phyloP scores from a whole-genome alignment of 2,113 vertebrate genomes.

The Aviceda subcristata region DNA sequence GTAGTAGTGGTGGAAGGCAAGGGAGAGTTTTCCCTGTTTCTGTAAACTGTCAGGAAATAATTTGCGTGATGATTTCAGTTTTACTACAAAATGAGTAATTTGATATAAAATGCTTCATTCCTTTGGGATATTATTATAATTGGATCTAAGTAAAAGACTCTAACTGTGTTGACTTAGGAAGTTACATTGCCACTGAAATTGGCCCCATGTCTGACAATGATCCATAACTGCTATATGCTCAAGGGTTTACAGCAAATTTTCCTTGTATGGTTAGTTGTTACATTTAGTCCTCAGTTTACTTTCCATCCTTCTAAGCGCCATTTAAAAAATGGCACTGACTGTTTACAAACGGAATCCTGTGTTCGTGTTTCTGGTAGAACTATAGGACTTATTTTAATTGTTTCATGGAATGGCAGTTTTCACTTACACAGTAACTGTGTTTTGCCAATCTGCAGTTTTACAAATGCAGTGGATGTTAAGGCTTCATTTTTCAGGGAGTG shows the following conservation, averaged over 20 bases:
- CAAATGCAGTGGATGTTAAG: background rate
- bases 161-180: background rate
- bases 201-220: background rate
- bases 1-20: too few species aligned
- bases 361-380: background rate
- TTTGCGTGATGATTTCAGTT: too few species aligned
- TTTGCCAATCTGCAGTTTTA: background rate
- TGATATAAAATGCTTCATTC: too few species aligned
- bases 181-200: background rate
- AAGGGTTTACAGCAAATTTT: background rate
- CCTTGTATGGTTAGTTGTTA: background rate
- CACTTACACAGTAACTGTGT: background rate
- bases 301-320: background rate
- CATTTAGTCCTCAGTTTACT: background rate
- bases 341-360: background rate
- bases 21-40: too few species aligned
- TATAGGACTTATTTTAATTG: background rate
- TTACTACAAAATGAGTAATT: too few species aligned
- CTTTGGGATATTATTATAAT: too few species aligned
- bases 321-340: background rate
- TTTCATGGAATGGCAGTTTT: background rate
- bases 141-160: background rate
- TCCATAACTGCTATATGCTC: background rate
- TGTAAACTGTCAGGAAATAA: too few species aligned
- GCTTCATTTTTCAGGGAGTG: background rate